Conservation (phyloP, 2,797 vertebrate species). For the Pseudochirops cupreus region DNA sequence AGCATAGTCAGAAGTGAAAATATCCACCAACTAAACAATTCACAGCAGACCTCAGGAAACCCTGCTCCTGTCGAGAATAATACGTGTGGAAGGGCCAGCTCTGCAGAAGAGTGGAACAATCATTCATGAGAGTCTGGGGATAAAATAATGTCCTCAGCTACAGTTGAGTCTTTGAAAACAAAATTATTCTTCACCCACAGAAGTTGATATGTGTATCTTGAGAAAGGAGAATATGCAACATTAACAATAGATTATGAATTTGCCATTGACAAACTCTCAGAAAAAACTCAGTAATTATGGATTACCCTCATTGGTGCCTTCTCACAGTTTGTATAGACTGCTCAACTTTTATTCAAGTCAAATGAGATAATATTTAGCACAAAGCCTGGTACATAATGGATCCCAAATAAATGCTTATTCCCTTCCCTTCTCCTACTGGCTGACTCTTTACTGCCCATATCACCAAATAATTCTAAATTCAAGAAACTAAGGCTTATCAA, state of each 20-base stretch:
- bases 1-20: constrained; percentile 71
- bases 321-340: constrained; percentile 18
- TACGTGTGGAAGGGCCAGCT: constrained; percentile 52
- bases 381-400: not conserved
- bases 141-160: constrained; percentile 54
- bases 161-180: constrained; percentile 39
- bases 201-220: not conserved
- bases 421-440: not conserved
- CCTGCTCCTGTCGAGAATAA: constrained; percentile 68
- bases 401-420: not conserved
- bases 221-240: not conserved
- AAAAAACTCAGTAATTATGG: constrained; percentile 37
- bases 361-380: not conserved
- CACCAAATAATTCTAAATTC: not conserved
- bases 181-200: not conserved
- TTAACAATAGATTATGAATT: constrained; percentile 58
- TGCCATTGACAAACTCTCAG: not conserved
- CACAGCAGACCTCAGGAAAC: constrained; percentile 59
- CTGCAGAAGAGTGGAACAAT: constrained; percentile 53
- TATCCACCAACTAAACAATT: constrained; percentile 67
- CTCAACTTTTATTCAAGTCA: not conserved
- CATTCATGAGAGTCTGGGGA: constrained; percentile 53
- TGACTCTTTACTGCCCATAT: not conserved
- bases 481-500: not conserved
- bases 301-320: constrained; percentile 13